Evolutionary conservation across 2,888 invertebrate species (phyloP), one percentile per base, ranked within the genome.

Genomic region (Nysson spinosus): DNA sequence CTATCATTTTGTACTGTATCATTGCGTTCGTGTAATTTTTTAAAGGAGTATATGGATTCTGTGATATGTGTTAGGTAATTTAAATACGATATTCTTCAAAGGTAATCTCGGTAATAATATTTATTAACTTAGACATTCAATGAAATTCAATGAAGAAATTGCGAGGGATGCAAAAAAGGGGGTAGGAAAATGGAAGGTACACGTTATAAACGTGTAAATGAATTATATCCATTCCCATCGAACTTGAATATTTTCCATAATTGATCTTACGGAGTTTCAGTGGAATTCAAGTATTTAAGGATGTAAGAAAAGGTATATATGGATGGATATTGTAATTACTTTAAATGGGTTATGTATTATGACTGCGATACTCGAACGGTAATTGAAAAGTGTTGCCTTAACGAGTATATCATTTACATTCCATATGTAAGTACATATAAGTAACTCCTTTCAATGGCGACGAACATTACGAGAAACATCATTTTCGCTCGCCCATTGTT

Each of bases 1-100:
- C 50, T 46, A 44, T 40, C 47, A 17, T 58, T 58, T 58, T 51
- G 17, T 52, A 52, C 42, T 28, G 22, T 54, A 34, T 49, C 46
- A 34, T 62, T 56, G 43, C 40, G 44, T 66, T 60, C 58, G 32
- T 60, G 60, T 58, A 54, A 67, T 54, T 57, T 34, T 64, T 55
- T 30, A 65, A 72, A 61, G 67, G 70, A 75, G 73, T 78, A 82
- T 81, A 82, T 80, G 83, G 80, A 84, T 85, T 85, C 85, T 85
- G 85, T 85, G 85, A 85, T 85, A 85, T 82, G 84, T 83, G 84
- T 85, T 85, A 81, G 77, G 75, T 84, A 80, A 84, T 79, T 79
- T 79, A 72, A 75, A 78, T 74, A 72, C 77, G 74, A 79, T 75
- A 69, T 74, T 78, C 77, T 77, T 77, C 78, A 67, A 72, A 75